Evolutionary conservation across 2,113 vertebrate genomes (phyloP).

Genomic region (Perognathus longimembris): DNA sequence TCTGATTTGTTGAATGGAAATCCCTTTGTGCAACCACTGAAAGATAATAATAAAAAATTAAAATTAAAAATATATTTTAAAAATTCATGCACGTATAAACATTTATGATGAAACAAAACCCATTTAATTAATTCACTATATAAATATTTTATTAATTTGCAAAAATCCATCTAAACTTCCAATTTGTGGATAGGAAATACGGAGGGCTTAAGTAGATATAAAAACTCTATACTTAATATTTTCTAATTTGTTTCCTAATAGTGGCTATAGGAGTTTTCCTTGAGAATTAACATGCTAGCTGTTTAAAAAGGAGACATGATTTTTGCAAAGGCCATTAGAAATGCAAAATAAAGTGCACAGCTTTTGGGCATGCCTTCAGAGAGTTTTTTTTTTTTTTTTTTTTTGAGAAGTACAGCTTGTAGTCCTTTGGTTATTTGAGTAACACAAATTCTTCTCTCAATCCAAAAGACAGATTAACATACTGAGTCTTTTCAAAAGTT

Average conservation of each 20-base stretch:
- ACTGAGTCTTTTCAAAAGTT: not conserved
- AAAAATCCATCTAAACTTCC: slow-evolving; percentile 21
- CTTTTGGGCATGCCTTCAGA: not conserved
- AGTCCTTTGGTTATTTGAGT: slow-evolving; percentile 4
- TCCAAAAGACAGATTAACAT: not conserved
- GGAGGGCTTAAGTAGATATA: not conserved
- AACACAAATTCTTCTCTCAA: slow-evolving; percentile 19
- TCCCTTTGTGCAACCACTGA: no score
- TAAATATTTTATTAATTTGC: not conserved
- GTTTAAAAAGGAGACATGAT: not conserved
- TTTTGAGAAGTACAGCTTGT: slow-evolving; percentile 25
- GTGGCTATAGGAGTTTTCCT: not conserved
- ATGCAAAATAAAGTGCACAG: not conserved
- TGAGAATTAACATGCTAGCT: not conserved
- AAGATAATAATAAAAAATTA: no score
- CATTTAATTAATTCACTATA: not conserved
- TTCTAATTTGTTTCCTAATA: slow-evolving; percentile 11
- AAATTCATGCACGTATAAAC: not conserved
- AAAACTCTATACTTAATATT: not conserved
- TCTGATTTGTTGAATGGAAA: not conserved
- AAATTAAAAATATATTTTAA: no score
- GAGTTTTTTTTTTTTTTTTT: no score
- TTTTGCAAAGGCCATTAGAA: slow-evolving; percentile 28
- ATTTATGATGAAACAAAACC: not conserved
- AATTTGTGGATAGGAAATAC: not conserved